Evolutionary conservation across 2,888 invertebrate species (phyloP), one percentile per base, ranked within the genome.

Genomic region (Penaeus monodon): DNA sequence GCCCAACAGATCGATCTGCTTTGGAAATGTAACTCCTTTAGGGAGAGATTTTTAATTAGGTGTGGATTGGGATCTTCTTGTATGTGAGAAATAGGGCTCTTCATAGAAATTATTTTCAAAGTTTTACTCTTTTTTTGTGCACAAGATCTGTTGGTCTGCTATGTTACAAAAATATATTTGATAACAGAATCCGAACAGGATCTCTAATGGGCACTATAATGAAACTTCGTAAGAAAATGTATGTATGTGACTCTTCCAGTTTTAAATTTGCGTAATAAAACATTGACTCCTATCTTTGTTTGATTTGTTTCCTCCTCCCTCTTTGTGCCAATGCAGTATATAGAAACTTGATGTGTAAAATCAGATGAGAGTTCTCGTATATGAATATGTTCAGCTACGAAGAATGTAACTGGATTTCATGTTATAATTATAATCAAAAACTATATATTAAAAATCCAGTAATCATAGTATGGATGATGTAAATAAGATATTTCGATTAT

Each of bases 211-310:
- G 86, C 86, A 87, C 86, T 87, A 87, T 87, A 87, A 87, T 64
- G 78, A 84, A 83, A 82, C 86, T 87, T 86, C 86, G 82, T 87
- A 87, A 83, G 86, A 82, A 78, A 87, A 87, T 87, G 86, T 87
- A 83, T 87, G 88, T 88, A 80, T 88, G 84, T 88, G 81, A 63
- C 88, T 88, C 88, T 84, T 88, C 88, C 84, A 88, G 80, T 88
- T 88, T 84, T 84, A 88, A 80, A 88, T 88, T 88, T 88, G 84
- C 88, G 88, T 88, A 88, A 88, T 88, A 88, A 88, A 88, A 88
- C 81, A 88, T 88, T 81, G 84, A 88, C 84, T 88, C 88, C 82
- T 82, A 83, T 78, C 81, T 74, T 74, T 66, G 73, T 73, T 20
- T 22, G 20, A 63, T 10, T 65, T 0, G 1, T 63, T 64, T 65